phyloP scores from a whole-genome alignment of 2,797 vertebrate genomes.

The Arnoldichthys spilopterus region DNA sequence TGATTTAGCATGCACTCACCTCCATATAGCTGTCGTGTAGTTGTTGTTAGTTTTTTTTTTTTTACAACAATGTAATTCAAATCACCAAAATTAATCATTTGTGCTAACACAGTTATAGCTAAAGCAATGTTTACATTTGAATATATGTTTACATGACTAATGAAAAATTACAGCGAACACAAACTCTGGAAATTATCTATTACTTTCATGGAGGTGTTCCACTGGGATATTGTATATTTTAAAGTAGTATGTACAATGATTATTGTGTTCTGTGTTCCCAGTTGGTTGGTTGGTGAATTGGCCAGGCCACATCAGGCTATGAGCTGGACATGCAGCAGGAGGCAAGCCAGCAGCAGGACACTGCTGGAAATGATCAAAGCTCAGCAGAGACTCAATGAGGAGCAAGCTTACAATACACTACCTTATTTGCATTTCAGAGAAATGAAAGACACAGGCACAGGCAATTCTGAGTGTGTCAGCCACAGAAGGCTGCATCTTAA shows the following conservation, averaged over 20 bases:
- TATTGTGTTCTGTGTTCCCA: background rate
- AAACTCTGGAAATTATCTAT: background rate
- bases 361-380: conserved; percentile 42
- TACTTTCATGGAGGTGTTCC: background rate
- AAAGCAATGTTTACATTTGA: too few species aligned
- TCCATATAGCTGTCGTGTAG: background rate
- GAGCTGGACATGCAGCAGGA: background rate
- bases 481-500: background rate
- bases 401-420: conserved; percentile 15
- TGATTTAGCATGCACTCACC: background rate
- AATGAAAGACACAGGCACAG: background rate
- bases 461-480: background rate
- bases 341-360: conserved; percentile 21
- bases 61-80: background rate
- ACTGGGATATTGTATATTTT: background rate
- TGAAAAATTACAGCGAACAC: background rate
- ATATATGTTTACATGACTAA: too few species aligned
- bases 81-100: background rate
- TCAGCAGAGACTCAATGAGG: background rate
- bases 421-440: conserved; percentile 50
- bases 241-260: background rate
- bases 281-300: background rate
- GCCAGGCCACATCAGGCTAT: background rate
- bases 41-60: background rate
- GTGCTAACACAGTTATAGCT: too few species aligned